phyloP scores from a whole-genome alignment of 92 coral and sea anemone species.

The Bergia sp. region DNA sequence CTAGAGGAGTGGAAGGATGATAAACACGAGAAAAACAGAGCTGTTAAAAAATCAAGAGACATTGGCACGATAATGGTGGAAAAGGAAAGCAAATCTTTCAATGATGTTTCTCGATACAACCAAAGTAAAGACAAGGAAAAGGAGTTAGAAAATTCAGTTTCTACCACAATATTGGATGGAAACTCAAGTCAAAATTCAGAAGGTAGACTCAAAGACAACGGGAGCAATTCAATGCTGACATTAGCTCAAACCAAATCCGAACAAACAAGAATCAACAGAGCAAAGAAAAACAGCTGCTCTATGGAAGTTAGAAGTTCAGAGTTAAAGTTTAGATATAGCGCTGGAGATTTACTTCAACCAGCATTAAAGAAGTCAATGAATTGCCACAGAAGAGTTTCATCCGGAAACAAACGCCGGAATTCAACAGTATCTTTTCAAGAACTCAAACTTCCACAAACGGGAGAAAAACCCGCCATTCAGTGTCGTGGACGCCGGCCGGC shows the following conservation, averaged over 20 bases:
- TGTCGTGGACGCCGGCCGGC: slow-evolving; percentile 55
- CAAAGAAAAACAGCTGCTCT: not conserved
- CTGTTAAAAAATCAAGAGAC: not conserved
- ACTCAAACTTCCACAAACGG: slow-evolving; percentile 24
- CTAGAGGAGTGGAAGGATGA: not conserved
- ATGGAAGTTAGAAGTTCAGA: not conserved
- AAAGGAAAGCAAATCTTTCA: not conserved
- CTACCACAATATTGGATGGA: not conserved
- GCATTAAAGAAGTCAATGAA: slow-evolving; percentile 8
- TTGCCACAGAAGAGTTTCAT: not conserved
- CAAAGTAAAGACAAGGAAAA: not conserved
- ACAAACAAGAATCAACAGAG: not conserved
- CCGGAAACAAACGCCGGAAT: slow-evolving; percentile 6
- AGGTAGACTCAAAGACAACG: not conserved
- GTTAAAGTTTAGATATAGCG: slow-evolving; percentile 28
- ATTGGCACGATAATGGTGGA: not conserved
- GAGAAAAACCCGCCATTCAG: slow-evolving; percentile 22
- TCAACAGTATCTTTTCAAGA: slow-evolving; percentile 33
- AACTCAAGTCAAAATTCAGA: not conserved
- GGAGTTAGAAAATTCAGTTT: not conserved
- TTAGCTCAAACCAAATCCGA: not conserved
- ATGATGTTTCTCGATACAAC: not conserved
- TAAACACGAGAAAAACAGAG: not conserved
- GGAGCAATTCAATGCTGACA: not conserved
- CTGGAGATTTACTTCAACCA: slow-evolving; percentile 30